Evolutionary conservation across 2,797 vertebrate species (phyloP), one percentile per base, ranked within the genome.

Genomic region (Eutrigla gurnardus): DNA sequence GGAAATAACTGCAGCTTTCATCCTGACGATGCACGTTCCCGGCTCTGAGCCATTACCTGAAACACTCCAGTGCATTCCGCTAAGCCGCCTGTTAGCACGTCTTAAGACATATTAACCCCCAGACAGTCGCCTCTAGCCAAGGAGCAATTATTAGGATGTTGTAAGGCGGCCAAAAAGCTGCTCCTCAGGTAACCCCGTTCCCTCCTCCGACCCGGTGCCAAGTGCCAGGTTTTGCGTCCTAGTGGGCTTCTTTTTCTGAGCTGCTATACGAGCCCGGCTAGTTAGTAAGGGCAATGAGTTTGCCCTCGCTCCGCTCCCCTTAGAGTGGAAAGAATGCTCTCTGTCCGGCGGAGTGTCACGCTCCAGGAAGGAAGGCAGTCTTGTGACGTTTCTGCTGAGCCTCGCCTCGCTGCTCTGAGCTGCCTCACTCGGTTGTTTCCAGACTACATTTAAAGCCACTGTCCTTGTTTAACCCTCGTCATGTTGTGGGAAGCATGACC

Each of bases 291-390:
- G 76, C 78, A 84, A 62, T 32, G 82, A 77, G 78, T 90, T 80
- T 87, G 84, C 75, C 75, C 86, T 71, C 80, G 55, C 65, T 80
- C 69, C 63, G 57, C 47, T 82, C 63, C 76, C 67, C 77, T 72
- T 13, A 6, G 55, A 80, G 90, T 88, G 90, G 91, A 93, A 92
- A 91, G 86, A 93, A 91, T 89, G 88, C 87, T 85, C 45, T 54
- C 15, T 84, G 86, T 89, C 84, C 25, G 69, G 73, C 3, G 50
- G 88, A 71, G 77, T 77, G 86, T 92, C 87, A 87, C 78, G 78
- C 91, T 90, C 67, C 54, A 70, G 81, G 83, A 86, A 78, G 89
- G 89, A 84, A 86, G 78, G 66, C 73, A 76, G 84, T 92, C 93
- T 93, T 89, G 90, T 93, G 91, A 92, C 64, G 82, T 82, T 78